Conservation (phyloP, 2,113 vertebrate genomes). For the Epinephelus fuscoguttatus region DNA sequence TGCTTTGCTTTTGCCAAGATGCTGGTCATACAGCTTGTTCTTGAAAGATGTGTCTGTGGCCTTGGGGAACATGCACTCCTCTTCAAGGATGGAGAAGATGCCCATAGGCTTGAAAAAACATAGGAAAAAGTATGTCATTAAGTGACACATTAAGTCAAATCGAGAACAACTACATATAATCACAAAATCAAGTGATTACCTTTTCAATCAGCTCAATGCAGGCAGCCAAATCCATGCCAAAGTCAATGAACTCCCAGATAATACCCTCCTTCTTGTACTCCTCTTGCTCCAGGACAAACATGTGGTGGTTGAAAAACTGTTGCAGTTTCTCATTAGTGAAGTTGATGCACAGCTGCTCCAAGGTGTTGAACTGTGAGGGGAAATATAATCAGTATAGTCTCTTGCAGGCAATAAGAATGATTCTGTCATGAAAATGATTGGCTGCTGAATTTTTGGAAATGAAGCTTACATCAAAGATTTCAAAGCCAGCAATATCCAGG, state of each 20-base stretch:
- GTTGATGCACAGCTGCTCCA: conserved; percentile 92
- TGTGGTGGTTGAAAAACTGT: conserved; percentile 91
- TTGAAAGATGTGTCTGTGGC: conserved; percentile 78
- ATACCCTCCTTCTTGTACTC: too few relatives aligned
- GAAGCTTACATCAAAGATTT: too few relatives aligned
- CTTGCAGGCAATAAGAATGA: too few relatives aligned
- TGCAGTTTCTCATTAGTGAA: conserved; percentile 94
- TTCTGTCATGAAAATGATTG: too few relatives aligned
- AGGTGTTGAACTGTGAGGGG: conserved; percentile 50
- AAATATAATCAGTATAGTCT: too few relatives aligned
- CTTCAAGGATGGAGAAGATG: conserved; percentile 87
- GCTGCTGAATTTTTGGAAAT: too few relatives aligned
- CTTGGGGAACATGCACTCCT: conserved; percentile 87
- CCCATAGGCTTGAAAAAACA: conserved; percentile 74
- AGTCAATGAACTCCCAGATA: too few relatives aligned
- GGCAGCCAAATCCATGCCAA: conserved; percentile 92
- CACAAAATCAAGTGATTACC: conserved; percentile 74
- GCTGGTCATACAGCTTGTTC: conserved; percentile 72
- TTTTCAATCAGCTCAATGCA: conserved; percentile 93
- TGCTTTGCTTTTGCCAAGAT: conserved; percentile 45
- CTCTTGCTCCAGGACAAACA: conserved; percentile 89
- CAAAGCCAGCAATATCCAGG: too few relatives aligned
- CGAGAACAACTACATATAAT: too few relatives aligned
- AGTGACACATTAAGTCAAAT: too few relatives aligned
- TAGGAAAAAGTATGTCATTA: background rate